These are phyloP conservation scores for Petroica traversi DNA, from an alignment of 2,113 vertebrate genomes.

Conservation along the genomic window DNA sequence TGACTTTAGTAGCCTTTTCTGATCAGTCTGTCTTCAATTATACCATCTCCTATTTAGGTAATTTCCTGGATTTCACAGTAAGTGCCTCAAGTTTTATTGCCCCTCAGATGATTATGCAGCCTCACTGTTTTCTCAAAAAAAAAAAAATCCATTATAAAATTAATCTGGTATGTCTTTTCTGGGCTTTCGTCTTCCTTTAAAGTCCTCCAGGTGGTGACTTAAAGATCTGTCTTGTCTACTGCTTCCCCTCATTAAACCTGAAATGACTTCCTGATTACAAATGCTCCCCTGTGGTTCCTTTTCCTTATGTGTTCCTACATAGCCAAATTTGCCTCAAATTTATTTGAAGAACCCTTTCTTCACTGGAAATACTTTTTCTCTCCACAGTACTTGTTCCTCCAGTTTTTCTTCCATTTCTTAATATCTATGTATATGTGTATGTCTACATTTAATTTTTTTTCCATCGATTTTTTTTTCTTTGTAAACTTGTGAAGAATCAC, in stretches of 20 bases:
- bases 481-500: not conserved
- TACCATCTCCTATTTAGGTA: not conserved
- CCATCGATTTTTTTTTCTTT: not conserved
- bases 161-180: not conserved
- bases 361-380: not conserved
- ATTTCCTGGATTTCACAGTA: not conserved
- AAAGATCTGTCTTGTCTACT: slow-evolving; percentile 30
- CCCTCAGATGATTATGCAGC: not conserved
- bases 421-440: too few species aligned
- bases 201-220: slow-evolving; percentile 35
- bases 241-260: slow-evolving; percentile 21
- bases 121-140: not conserved
- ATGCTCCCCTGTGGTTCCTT: not conserved
- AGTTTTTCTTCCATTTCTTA: not conserved
- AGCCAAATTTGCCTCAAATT: slow-evolving; percentile 8
- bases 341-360: slow-evolving; percentile 2
- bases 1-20: not conserved
- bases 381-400: not conserved
- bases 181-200: not conserved
- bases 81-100: not conserved
- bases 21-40: not conserved
- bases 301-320: not conserved
- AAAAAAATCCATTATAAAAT: not conserved
- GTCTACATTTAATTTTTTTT: not conserved
- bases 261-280: slow-evolving; percentile 44